Evolutionary conservation across 2,113 vertebrate genomes (phyloP).

Genomic region (Pao palembangensis): DNA sequence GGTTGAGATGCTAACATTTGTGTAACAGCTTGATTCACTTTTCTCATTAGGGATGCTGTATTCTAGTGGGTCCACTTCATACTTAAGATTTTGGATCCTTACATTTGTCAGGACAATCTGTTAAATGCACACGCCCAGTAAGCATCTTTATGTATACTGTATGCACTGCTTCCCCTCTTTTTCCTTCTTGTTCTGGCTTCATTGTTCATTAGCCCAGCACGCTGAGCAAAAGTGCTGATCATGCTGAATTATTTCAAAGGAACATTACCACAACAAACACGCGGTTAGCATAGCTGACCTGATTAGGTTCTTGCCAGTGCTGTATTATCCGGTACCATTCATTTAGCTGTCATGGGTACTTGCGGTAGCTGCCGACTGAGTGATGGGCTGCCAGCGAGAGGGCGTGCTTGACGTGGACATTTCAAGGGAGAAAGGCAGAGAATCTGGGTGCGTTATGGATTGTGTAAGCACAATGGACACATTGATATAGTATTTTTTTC

Average conservation of each 20-base stretch:
- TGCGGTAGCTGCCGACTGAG: constrained; percentile 26
- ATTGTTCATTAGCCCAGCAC: background rate
- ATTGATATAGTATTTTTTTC: constrained; percentile 25
- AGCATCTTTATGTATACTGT: background rate
- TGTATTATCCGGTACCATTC: constrained; percentile 26
- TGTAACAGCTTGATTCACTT: too few relatives aligned
- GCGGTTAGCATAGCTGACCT: constrained; percentile 24
- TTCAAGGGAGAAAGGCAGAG: constrained; percentile 24
- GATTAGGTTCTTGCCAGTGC: constrained; percentile 42
- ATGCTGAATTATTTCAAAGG: constrained; percentile 10
- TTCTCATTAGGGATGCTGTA: too few relatives aligned
- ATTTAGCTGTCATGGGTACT: constrained; percentile 54
- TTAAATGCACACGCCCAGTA: too few relatives aligned
- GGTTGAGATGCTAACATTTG: too few relatives aligned
- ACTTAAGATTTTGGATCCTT: too few relatives aligned
- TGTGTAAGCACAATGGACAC: constrained; percentile 13
- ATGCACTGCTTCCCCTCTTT: background rate
- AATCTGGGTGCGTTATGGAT: constrained; percentile 26
- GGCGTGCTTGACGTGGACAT: constrained; percentile 35
- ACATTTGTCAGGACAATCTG: too few relatives aligned
- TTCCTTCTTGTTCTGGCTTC: background rate
- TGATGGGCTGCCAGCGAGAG: constrained; percentile 46
- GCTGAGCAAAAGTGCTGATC: constrained; percentile 31
- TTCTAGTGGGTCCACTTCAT: too few relatives aligned
- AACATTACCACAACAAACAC: constrained; percentile 27